Conservation (phyloP, 2,113 vertebrate species). For the Psettodes erumei region DNA sequence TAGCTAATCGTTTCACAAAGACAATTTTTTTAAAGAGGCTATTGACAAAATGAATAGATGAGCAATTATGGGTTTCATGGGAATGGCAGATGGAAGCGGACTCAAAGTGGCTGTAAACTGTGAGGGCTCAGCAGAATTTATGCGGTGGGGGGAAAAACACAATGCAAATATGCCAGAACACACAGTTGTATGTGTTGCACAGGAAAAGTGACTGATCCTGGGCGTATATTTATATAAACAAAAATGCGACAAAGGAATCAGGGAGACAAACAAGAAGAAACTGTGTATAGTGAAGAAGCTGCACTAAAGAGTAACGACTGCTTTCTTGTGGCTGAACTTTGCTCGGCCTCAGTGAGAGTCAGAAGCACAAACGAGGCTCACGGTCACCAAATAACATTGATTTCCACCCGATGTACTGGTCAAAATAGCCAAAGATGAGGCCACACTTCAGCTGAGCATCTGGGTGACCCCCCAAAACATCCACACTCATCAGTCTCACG, state of each 20-base stretch:
- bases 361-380: slow-evolving; percentile 39
- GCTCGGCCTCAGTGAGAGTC: not conserved
- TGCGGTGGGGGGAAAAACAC: slow-evolving; percentile 8
- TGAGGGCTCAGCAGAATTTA: slow-evolving; percentile 66
- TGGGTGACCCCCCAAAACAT: slow-evolving; percentile 57
- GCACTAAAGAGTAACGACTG: slow-evolving; percentile 12
- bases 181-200: slow-evolving; percentile 26
- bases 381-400: slow-evolving; percentile 59
- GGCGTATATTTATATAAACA: no score
- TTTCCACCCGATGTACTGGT: slow-evolving; percentile 49
- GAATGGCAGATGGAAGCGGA: slow-evolving; percentile 68
- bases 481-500: slow-evolving; percentile 54
- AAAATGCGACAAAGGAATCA: not conserved
- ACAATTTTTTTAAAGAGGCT: slow-evolving; percentile 59
- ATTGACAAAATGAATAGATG: slow-evolving; percentile 72
- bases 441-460: slow-evolving; percentile 48
- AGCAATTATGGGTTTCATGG: slow-evolving; percentile 68
- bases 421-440: slow-evolving; percentile 58
- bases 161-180: slow-evolving; percentile 64
- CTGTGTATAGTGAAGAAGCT: not conserved
- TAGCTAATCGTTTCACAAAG: slow-evolving; percentile 55
- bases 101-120: slow-evolving; percentile 71
- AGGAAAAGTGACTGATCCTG: slow-evolving; percentile 38
- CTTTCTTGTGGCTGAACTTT: not conserved
- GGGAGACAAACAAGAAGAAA: no score